Base-by-base conservation (phyloP, 2,797 vertebrate species). In the Enteromius treurensis region DNA sequence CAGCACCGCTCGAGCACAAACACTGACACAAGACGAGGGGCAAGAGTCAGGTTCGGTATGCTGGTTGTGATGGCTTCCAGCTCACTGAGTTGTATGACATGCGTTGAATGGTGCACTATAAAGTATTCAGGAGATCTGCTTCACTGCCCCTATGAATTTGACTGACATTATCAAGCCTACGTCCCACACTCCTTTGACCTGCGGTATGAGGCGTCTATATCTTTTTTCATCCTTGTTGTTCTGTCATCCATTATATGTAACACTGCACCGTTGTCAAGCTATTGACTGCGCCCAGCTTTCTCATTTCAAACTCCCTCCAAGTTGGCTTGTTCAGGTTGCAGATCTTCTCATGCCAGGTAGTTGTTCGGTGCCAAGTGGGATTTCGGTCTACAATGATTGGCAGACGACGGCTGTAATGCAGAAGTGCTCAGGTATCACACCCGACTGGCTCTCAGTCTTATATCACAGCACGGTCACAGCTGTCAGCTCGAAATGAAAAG, bases 81-180 rank as follows among this genome's bases (percentile, higher is more conserved):
- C 68, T 71, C 53, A 73, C 32, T 42, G 45, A 64, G 40, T 65
- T 75, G 74, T 80, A 64, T 76, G 37, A 77, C 75, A 73, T 76
- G 64, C 5, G 29, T 69, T 84, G 88, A 91, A 89, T 86, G 86
- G 90, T 87, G 78, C 86, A 26, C 19, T 55, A 92, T 93, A 91
- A 93, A 93, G 81, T 92, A 94, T 94, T 95, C 84, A 95, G 80
- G 83, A 90, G 89, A 77, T 83, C 88, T 89, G 90, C 89, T 90
- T 89, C 89, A 49, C 5, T 2, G 11, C 89, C 89, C 87, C 88
- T 86, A 77, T 92, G 84, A 87, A 90, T 89, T 90, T 93, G 91
- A 93, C 86, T 90, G 91, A 90, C 90, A 84, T 80, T 40, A 83
- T 89, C 88, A 90, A 91, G 83, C 7, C 42, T 23, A 23, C 17